phyloP scores from a whole-genome alignment of 2,888 invertebrate species.

The Thymelicus acteon region DNA sequence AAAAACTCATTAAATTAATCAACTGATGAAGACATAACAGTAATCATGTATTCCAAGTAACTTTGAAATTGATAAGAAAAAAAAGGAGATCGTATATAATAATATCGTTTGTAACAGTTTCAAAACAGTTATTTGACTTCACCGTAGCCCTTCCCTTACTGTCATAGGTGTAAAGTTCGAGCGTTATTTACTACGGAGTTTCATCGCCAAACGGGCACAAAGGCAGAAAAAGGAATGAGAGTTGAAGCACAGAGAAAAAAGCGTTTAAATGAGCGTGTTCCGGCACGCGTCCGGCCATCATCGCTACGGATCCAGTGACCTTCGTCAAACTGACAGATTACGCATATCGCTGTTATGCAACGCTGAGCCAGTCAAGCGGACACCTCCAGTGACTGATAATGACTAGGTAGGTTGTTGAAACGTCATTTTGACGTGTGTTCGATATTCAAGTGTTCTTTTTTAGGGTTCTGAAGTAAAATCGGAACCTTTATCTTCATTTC shows the following conservation, averaged over 20 bases:
- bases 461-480: too few relatives aligned
- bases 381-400: background rate
- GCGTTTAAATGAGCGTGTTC: slow-evolving; percentile 62
- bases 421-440: slow-evolving; percentile 3
- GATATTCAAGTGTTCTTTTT: background rate
- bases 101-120: background rate
- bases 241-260: slow-evolving; percentile 53
- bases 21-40: too few relatives aligned
- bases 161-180: background rate
- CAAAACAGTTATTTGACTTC: slow-evolving; percentile 13
- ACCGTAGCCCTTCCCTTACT: background rate
- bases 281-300: slow-evolving; percentile 68
- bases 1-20: too few relatives aligned
- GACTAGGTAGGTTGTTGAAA: slow-evolving; percentile 17
- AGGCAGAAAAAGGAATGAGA: slow-evolving; percentile 40
- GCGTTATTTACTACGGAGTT: slow-evolving; percentile 16
- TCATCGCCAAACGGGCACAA: slow-evolving; percentile 22
- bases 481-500: too few relatives aligned
- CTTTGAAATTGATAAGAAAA: too few relatives aligned
- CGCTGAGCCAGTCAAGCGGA: slow-evolving; percentile 55
- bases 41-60: too few relatives aligned
- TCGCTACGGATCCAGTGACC: slow-evolving; percentile 60
- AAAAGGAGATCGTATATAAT: background rate
- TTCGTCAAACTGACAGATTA: slow-evolving; percentile 82
- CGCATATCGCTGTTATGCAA: slow-evolving; percentile 74